phyloP scores from a whole-genome alignment of 2,888 invertebrate species.

The Hoplodrina ambigua region DNA sequence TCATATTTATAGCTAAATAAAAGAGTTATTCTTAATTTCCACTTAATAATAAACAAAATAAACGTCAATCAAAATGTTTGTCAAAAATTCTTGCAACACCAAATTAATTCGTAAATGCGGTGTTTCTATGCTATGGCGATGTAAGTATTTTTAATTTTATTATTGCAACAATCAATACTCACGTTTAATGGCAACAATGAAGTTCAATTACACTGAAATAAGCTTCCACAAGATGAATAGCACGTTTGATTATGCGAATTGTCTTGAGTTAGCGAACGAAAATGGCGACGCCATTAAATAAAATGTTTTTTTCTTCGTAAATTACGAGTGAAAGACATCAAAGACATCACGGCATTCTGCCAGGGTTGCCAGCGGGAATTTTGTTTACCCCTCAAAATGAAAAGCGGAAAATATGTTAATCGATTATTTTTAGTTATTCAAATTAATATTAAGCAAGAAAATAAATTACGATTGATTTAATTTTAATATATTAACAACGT shows the following conservation, averaged over 20 bases:
- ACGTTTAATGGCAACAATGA: slow-evolving; percentile 86
- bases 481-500: not conserved
- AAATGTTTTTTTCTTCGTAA: slow-evolving; percentile 54
- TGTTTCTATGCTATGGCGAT: slow-evolving; percentile 83
- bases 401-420: slow-evolving; percentile 3
- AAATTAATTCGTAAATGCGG: slow-evolving; percentile 67
- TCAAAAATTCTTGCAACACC: slow-evolving; percentile 85
- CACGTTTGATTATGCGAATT: not conserved
- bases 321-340: slow-evolving; percentile 48
- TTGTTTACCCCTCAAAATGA: slow-evolving; percentile 23
- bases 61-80: slow-evolving; percentile 54
- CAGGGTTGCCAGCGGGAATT: slow-evolving; percentile 57
- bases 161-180: slow-evolving; percentile 87
- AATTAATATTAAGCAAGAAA: too few species aligned
- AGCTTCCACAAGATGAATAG: slow-evolving; percentile 15
- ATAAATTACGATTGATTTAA: too few species aligned
- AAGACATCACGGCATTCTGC: slow-evolving; percentile 43
- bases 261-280: slow-evolving; percentile 11
- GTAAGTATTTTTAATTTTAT: slow-evolving; percentile 79
- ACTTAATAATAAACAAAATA: slow-evolving; percentile 43
- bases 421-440: not conserved
- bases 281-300: slow-evolving; percentile 54
- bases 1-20: slow-evolving; percentile 1
- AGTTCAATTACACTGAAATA: slow-evolving; percentile 40
- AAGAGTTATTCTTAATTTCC: not conserved